phyloP scores from a whole-genome alignment of 2,888 invertebrate genomes.

The Polymixis lichenea region DNA sequence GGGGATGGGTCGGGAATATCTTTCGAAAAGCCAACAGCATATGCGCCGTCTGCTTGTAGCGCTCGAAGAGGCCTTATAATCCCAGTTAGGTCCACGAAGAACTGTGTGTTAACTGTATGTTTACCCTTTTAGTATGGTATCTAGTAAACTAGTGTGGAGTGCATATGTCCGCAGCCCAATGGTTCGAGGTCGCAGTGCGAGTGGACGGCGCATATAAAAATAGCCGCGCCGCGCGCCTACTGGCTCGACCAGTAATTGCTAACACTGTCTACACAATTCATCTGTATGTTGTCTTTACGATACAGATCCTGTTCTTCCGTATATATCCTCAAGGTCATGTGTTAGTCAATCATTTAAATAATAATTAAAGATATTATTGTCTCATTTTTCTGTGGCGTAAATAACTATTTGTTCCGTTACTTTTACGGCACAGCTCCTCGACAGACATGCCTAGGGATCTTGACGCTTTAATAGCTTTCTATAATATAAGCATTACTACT shows the following conservation, averaged over 20 bases:
- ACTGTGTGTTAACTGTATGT: not conserved
- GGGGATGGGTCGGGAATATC: not conserved
- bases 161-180: constrained; percentile 23
- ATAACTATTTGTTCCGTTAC: not conserved
- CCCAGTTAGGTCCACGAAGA: not conserved
- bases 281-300: constrained; percentile 12
- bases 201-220: constrained; percentile 40
- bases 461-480: not conserved
- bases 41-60: not conserved
- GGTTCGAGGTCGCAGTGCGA: constrained; percentile 46
- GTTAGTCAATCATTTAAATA: not conserved
- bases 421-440: not conserved
- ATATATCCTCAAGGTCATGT: not conserved
- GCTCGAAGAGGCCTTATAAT: not conserved
- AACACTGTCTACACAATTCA: constrained; percentile 11
- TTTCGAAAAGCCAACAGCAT: not conserved
- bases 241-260: constrained; percentile 33
- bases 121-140: not conserved
- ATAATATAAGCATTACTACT: not conserved
- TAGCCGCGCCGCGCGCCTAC: constrained; percentile 34
- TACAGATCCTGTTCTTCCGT: not conserved
- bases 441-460: not conserved
- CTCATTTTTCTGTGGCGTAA: not conserved
- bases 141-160: constrained; percentile 8
- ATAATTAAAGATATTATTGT: not conserved